Evolutionary conservation across 2,888 invertebrate species (phyloP).

Genomic region (Anarsia innoxiella): DNA sequence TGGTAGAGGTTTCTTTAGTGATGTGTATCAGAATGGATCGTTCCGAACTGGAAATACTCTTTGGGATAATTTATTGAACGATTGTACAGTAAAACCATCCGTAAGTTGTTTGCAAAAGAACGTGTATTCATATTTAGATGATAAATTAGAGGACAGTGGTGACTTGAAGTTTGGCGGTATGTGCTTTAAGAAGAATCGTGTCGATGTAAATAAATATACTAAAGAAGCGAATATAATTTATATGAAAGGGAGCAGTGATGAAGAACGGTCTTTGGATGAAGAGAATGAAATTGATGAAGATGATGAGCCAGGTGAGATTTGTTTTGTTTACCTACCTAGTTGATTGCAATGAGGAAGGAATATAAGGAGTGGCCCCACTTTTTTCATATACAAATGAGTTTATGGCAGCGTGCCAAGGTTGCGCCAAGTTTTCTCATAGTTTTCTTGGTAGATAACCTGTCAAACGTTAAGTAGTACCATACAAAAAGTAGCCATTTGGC

Average conservation of each 20-base stretch:
- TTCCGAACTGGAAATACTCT: conserved; percentile 78
- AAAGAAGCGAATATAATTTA: conserved; percentile 70
- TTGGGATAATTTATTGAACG: conserved; percentile 83
- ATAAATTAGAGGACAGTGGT: conserved; percentile 76
- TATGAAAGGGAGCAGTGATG: conserved; percentile 49
- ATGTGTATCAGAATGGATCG: conserved; percentile 60
- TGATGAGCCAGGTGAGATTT: conserved; percentile 49
- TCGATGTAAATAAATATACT: conserved; percentile 74
- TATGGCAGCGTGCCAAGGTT: too few species aligned
- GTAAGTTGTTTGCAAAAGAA: conserved; percentile 86
- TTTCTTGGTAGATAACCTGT: too few species aligned
- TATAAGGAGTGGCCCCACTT: too few species aligned
- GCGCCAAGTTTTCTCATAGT: too few species aligned
- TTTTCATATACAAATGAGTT: too few species aligned
- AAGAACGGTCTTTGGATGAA: conserved; percentile 42
- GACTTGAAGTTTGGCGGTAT: conserved; percentile 80
- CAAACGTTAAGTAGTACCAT: too few species aligned
- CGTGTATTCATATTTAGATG: conserved; percentile 82
- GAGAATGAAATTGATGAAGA: conserved; percentile 56
- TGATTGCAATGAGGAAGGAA: too few species aligned
- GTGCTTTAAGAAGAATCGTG: conserved; percentile 78
- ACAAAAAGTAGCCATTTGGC: too few species aligned
- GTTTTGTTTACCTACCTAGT: too few species aligned
- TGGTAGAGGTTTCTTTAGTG: conserved; percentile 48
- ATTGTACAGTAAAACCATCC: conserved; percentile 80